Evolutionary conservation across 2,797 vertebrate genomes (phyloP).

Genomic region (Melanotaenia trifasciata): DNA sequence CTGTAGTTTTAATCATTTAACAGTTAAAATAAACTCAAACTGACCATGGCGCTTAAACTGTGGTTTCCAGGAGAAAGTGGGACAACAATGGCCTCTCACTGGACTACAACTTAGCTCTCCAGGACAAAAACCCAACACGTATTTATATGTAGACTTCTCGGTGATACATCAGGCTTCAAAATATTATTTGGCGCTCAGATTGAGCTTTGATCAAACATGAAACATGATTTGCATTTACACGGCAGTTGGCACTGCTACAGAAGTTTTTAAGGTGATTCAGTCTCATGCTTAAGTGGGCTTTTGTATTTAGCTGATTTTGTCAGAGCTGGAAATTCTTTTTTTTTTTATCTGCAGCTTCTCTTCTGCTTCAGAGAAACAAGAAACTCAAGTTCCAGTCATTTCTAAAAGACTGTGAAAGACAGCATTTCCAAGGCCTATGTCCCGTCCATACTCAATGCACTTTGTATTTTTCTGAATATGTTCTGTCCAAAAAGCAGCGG

Average conservation of each 20-base stretch:
- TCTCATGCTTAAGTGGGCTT: neutral
- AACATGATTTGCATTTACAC: neutral
- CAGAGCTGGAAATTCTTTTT: neutral
- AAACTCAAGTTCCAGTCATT: constrained; percentile 16
- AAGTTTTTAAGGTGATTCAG: neutral
- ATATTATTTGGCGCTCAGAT: neutral
- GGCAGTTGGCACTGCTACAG: neutral
- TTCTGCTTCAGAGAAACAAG: neutral
- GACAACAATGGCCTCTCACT: neutral
- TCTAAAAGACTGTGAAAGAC: constrained; percentile 39
- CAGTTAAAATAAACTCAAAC: neutral
- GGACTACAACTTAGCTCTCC: neutral
- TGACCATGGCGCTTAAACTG: neutral
- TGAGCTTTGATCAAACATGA: neutral
- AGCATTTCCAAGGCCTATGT: constrained; percentile 13
- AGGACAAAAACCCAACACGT: neutral
- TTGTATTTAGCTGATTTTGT: neutral
- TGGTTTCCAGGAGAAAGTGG: neutral
- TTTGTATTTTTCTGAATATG: constrained; percentile 52
- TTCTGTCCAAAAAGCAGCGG: constrained; percentile 68
- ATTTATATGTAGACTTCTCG: neutral
- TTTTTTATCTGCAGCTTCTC: neutral
- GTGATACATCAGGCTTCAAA: neutral
- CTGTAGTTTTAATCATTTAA: neutral
- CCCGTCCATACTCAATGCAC: constrained; percentile 21